Percentiles rank a stretch among this genome's conserved stretches.
These are phyloP conservation scores for Craseonycteris thonglongyai DNA, from an alignment of 2,113 vertebrate genomes.

Conservation along the genomic window DNA sequence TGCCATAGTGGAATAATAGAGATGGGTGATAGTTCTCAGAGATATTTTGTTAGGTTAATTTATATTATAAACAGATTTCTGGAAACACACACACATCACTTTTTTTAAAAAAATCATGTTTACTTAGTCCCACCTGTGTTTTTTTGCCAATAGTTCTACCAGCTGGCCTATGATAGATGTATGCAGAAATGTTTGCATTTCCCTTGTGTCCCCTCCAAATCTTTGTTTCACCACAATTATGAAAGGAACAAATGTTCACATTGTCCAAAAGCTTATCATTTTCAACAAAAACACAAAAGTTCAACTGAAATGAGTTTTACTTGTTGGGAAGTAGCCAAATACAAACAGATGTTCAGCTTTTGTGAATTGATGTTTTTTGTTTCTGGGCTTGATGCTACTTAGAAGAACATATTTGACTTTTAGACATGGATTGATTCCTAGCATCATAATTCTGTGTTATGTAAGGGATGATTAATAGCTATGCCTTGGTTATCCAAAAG, in stretches of 20 bases:
- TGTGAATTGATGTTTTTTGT: neutral
- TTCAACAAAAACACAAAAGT: slow-evolving; percentile 28
- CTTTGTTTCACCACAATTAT: slow-evolving; percentile 60
- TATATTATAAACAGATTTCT: neutral
- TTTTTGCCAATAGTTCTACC: slow-evolving; percentile 38
- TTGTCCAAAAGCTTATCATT: slow-evolving; percentile 47
- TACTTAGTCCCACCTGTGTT: neutral
- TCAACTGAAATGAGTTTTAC: neutral
- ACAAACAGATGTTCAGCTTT: slow-evolving; percentile 52
- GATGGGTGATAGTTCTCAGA: neutral
- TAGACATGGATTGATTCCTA: neutral
- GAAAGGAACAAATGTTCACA: slow-evolving; percentile 54
- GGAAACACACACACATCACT: neutral
- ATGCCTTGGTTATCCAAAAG: neutral
- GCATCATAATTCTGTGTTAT: neutral
- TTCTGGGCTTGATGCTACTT: slow-evolving; percentile 10
- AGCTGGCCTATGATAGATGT: slow-evolving; percentile 49
- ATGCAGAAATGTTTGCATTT: slow-evolving; percentile 52
- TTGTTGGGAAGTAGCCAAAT: slow-evolving; percentile 36
- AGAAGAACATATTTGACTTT: neutral
- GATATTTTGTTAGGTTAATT: neutral
- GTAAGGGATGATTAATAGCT: neutral
- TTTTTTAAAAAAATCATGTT: neutral
- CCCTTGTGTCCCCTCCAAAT: slow-evolving; percentile 46
- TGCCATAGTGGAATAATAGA: neutral